These are phyloP conservation scores for Eremobia ochroleuca DNA, from an alignment of 2,888 invertebrate species.

Conservation along the genomic window DNA sequence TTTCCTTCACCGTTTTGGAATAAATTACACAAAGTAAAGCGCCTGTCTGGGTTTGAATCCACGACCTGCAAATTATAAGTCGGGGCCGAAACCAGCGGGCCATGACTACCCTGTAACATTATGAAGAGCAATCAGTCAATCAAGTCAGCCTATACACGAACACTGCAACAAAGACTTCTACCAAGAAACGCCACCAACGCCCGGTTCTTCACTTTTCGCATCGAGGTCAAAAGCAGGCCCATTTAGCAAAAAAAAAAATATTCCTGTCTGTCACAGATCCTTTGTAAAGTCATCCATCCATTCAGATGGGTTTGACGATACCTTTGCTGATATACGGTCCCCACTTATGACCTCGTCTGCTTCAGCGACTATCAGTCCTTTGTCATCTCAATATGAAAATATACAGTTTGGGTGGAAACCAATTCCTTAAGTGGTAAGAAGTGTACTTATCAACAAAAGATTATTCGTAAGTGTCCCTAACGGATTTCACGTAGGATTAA, in stretches of 20 bases:
- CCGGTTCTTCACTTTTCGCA: background rate
- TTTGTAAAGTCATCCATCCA: background rate
- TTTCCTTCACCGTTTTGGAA: too few species aligned
- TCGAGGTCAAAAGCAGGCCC: too few species aligned
- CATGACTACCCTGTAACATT: background rate
- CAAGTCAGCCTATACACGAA: too few species aligned
- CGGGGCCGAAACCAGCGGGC: background rate
- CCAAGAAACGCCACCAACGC: background rate
- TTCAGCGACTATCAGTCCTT: background rate
- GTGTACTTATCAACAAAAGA: background rate
- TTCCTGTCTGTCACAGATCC: background rate
- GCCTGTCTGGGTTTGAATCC: background rate
- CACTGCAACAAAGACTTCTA: background rate
- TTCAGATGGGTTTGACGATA: background rate
- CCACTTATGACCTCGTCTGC: slow-evolving; percentile 1
- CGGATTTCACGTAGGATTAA: background rate
- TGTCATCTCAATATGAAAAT: background rate
- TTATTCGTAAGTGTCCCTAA: background rate
- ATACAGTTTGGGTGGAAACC: background rate
- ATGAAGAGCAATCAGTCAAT: too few species aligned
- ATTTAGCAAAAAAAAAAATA: too few species aligned
- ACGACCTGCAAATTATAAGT: background rate
- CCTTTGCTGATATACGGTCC: background rate
- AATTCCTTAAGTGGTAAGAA: background rate
- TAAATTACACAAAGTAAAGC: too few species aligned